phyloP scores from a whole-genome alignment of 2,888 invertebrate genomes.

The Clanis bilineata region DNA sequence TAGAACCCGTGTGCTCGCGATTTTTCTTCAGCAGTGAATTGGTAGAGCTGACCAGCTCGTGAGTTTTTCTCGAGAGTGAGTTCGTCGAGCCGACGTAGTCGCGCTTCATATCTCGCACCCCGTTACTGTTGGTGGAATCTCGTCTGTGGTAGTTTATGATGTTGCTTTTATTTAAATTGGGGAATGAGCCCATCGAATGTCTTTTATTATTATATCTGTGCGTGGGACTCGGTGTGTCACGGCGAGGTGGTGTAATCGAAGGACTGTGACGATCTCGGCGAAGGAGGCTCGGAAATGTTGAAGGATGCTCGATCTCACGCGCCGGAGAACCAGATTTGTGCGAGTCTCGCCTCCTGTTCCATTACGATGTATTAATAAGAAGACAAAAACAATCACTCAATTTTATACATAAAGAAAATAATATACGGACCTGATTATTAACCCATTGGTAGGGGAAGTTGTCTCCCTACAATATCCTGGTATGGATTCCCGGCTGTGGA shows the following conservation, averaged over 20 bases:
- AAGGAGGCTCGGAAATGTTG: slow-evolving; percentile 86
- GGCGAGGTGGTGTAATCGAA: slow-evolving; percentile 71
- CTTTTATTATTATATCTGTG: slow-evolving; percentile 62
- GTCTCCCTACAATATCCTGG: slow-evolving; percentile 83
- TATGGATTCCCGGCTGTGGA: slow-evolving; percentile 75
- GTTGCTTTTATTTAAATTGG: slow-evolving; percentile 65
- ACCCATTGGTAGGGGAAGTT: slow-evolving; percentile 70
- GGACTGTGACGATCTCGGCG: slow-evolving; percentile 82
- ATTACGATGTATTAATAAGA: slow-evolving; percentile 34
- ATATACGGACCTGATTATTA: slow-evolving; percentile 69
- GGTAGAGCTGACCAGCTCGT: slow-evolving; percentile 69
- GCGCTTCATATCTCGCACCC: slow-evolving; percentile 74
- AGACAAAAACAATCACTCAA: background rate
- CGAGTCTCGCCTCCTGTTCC: slow-evolving; percentile 82
- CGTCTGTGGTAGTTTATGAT: slow-evolving; percentile 69
- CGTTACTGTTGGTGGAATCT: slow-evolving; percentile 65
- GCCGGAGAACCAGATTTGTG: slow-evolving; percentile 80
- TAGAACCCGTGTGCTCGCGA: slow-evolving; percentile 49
- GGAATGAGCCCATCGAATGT: slow-evolving; percentile 73
- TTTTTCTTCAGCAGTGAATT: slow-evolving; percentile 75
- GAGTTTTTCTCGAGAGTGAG: slow-evolving; percentile 64
- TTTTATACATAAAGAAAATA: background rate
- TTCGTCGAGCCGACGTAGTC: slow-evolving; percentile 75
- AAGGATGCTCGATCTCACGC: slow-evolving; percentile 86
- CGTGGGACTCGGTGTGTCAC: slow-evolving; percentile 75